These are phyloP conservation scores for Apolygus lucorum DNA, from an alignment of 1,140 invertebrate species.

Conservation along the genomic window DNA sequence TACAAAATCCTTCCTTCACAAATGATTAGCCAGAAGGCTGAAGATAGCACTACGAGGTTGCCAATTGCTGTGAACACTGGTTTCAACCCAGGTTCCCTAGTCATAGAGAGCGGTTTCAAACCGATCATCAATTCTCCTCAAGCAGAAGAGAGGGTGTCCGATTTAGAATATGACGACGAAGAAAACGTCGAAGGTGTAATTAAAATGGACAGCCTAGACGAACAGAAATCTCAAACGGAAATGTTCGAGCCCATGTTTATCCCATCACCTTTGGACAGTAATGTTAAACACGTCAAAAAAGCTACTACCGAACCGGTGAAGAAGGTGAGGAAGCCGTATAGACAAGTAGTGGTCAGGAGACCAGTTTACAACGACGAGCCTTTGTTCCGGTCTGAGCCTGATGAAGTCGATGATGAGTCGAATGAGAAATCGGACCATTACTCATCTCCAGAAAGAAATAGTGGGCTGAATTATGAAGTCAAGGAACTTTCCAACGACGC, in stretches of 20 bases:
- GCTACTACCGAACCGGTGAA: slow-evolving; percentile 23
- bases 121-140: slow-evolving; percentile 57
- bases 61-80: slow-evolving; percentile 53
- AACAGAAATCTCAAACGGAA: slow-evolving; percentile 41
- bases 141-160: slow-evolving; percentile 45
- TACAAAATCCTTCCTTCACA: slow-evolving; percentile 22
- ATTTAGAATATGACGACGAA: slow-evolving; percentile 43
- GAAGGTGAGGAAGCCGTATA: slow-evolving; percentile 25
- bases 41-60: slow-evolving; percentile 20
- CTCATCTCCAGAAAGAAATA: slow-evolving; percentile 46
- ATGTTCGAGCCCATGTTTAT: slow-evolving; percentile 65
- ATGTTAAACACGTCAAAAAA: slow-evolving; percentile 28
- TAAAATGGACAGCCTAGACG: slow-evolving; percentile 25
- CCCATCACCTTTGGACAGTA: slow-evolving; percentile 51
- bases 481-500: slow-evolving; percentile 55
- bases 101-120: slow-evolving; percentile 72
- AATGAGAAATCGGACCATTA: slow-evolving; percentile 57
- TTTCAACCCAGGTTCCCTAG: slow-evolving; percentile 66
- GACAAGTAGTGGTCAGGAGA: slow-evolving; percentile 23
- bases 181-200: slow-evolving; percentile 27
- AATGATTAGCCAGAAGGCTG: slow-evolving; percentile 23
- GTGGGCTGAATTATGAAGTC: slow-evolving; percentile 61
- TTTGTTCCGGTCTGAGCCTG: slow-evolving; percentile 32
- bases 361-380: slow-evolving; percentile 26
- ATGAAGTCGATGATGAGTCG: slow-evolving; percentile 44